phyloP scores from a whole-genome alignment of 2,888 invertebrate species.

The Lepetodrilus schrolli region DNA sequence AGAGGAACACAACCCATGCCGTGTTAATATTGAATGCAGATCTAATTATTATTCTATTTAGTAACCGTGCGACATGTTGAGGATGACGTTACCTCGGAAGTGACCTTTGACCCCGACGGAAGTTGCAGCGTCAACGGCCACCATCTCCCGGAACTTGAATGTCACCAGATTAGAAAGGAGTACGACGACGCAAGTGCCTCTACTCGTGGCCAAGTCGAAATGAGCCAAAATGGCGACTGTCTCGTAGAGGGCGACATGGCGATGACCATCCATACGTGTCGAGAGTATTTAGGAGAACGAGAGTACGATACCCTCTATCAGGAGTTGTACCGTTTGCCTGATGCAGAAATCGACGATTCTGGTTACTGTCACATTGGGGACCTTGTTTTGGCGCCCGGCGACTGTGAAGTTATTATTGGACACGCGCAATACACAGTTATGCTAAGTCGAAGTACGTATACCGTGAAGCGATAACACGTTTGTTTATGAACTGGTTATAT shows the following conservation, averaged over 20 bases:
- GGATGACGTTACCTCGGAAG: no score
- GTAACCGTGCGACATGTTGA: no score
- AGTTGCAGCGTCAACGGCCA: neutral
- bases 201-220: neutral
- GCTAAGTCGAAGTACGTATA: neutral
- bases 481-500: no score
- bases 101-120: neutral
- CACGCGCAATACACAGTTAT: neutral
- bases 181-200: no score
- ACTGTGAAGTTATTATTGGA: neutral
- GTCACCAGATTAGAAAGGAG: neutral
- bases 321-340: neutral
- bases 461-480: neutral
- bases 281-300: neutral
- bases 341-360: neutral
- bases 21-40: no score
- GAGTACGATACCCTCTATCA: neutral
- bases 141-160: neutral
- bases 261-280: neutral
- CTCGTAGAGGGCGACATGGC: neutral
- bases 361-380: neutral
- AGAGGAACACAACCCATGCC: no score
- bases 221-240: neutral
- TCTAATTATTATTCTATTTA: no score
- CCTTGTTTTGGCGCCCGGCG: neutral